Conservation (phyloP, 37 sponge, comb jelly and placozoan genomes). For the Spongilla lacustris region DNA sequence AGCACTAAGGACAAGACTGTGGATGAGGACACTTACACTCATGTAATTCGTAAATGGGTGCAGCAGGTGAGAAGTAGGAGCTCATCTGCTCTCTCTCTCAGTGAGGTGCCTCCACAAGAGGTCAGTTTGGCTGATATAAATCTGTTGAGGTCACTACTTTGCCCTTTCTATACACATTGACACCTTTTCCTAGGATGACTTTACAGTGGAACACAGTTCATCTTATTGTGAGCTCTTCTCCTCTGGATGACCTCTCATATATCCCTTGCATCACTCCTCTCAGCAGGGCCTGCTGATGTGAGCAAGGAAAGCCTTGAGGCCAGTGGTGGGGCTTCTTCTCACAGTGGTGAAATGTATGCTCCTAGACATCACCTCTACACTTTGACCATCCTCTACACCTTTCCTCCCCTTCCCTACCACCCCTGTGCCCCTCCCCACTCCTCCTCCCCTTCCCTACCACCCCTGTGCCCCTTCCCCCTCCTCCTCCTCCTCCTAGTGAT, state of each 20-base stretch:
- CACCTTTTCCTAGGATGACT: background rate
- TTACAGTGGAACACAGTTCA: background rate
- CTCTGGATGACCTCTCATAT: no score
- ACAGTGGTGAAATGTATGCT: slow-evolving; percentile 5
- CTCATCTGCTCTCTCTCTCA: background rate
- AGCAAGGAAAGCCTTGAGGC: slow-evolving; percentile 40
- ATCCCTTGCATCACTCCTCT: no score
- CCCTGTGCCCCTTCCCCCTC: no score
- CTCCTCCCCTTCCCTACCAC: no score
- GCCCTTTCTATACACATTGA: background rate
- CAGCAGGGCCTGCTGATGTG: background rate
- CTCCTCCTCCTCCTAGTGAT: background rate
- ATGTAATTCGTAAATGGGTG: slow-evolving; percentile 64
- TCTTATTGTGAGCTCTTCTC: no score
- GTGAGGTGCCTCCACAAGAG: background rate
- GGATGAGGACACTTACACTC: slow-evolving; percentile 33
- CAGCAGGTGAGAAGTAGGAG: slow-evolving; percentile 44
- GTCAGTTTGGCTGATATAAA: background rate
- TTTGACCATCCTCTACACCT: no score
- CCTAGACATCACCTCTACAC: no score
- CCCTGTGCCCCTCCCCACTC: no score
- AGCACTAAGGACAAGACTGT: slow-evolving; percentile 21
- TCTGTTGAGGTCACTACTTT: background rate
- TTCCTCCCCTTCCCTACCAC: no score
- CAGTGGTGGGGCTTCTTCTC: slow-evolving; percentile 28